Conservation (phyloP, 2,113 vertebrate species). For the Peromyscus leucopus region DNA sequence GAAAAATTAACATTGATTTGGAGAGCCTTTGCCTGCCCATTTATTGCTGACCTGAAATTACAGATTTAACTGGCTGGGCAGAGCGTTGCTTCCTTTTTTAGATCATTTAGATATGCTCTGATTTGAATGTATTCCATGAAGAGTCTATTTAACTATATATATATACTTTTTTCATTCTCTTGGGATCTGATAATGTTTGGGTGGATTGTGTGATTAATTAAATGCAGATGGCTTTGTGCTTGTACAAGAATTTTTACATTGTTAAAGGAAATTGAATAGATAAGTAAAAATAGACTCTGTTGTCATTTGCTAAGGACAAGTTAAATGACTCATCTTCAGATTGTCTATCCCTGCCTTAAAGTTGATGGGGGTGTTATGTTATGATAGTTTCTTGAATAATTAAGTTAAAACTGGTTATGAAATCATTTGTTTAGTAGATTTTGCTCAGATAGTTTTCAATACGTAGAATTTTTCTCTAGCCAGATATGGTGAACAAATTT, state of each 20-base stretch:
- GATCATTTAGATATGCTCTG: conserved; percentile 28
- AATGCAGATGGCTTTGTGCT: conserved; percentile 80
- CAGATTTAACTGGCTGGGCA: conserved; percentile 14
- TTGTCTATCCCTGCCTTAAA: conserved; percentile 74
- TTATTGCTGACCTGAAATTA: background rate
- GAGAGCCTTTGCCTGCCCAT: background rate
- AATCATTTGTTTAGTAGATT: conserved; percentile 64
- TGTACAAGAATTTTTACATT: conserved; percentile 77
- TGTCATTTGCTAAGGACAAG: conserved; percentile 84
- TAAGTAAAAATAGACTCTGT: conserved; percentile 84
- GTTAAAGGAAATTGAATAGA: conserved; percentile 81
- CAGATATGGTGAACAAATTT: conserved; percentile 1
- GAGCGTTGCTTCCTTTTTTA: conserved; percentile 15
- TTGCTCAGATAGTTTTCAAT: conserved; percentile 59
- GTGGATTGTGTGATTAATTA: conserved; percentile 80
- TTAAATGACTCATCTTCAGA: conserved; percentile 87
- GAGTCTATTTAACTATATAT: conserved; percentile 31
- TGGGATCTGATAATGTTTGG: conserved; percentile 70
- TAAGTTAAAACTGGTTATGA: conserved; percentile 71
- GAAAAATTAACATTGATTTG: background rate
- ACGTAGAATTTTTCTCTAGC: background rate
- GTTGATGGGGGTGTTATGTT: conserved; percentile 73
- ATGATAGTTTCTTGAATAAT: conserved; percentile 81
- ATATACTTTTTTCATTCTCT: conserved; percentile 70
- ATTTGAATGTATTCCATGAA: conserved; percentile 68